Conservation (phyloP, 2,113 vertebrate genomes). For the Neodon shergylaensis region DNA sequence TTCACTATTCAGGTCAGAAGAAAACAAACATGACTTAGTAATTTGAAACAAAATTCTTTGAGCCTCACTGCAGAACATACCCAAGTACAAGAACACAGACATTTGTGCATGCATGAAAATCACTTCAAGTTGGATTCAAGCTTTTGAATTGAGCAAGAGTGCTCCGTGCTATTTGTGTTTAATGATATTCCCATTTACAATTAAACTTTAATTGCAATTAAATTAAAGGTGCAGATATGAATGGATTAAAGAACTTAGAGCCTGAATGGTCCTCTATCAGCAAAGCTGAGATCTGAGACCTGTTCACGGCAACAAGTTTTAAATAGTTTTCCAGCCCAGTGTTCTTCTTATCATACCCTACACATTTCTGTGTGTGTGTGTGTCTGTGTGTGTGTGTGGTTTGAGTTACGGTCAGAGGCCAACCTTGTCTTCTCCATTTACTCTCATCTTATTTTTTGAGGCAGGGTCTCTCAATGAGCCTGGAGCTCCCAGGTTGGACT, state of each 20-base stretch:
- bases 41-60: constrained; percentile 55
- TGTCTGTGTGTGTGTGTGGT: background rate
- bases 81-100: constrained; percentile 57
- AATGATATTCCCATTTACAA: background rate
- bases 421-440: background rate
- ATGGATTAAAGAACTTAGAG: constrained; percentile 44
- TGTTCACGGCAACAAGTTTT: constrained; percentile 61
- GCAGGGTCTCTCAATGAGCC: background rate
- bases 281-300: constrained; percentile 65
- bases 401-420: background rate
- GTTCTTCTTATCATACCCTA: background rate
- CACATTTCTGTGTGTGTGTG: background rate
- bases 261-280: constrained; percentile 44
- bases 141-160: constrained; percentile 50
- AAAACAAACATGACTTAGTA: background rate
- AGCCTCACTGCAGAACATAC: constrained; percentile 69
- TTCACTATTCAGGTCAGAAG: constrained; percentile 13
- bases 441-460: background rate
- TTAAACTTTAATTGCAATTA: background rate
- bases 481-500: background rate
- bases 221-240: background rate
- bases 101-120: constrained; percentile 60
- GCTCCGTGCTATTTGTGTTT: background rate
- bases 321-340: background rate
- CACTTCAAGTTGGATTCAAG: constrained; percentile 61